A percentile compares a stretch with the other conserved stretches of the same genome.
Evolutionary conservation across 2,888 invertebrate species (phyloP).

Genomic region (Mylabris sibirica): DNA sequence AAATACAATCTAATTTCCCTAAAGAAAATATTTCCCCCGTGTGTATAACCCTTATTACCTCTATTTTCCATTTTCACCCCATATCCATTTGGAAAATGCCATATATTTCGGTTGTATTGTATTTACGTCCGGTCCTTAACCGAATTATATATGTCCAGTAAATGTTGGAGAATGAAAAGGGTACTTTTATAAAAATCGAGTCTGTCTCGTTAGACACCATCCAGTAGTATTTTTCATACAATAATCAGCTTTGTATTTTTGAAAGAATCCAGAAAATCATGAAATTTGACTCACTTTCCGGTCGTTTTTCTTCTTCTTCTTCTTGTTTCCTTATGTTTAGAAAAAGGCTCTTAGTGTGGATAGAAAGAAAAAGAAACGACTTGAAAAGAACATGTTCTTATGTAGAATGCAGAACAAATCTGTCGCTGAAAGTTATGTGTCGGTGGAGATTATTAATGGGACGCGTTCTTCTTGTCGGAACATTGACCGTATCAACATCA

Average conservation of each 20-base stretch:
- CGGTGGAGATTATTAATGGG: slow-evolving; percentile 16
- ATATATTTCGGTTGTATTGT: slow-evolving; percentile 13
- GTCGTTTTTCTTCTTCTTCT: background rate
- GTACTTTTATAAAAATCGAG: background rate
- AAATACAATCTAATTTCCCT: slow-evolving; percentile 12
- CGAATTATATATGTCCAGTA: slow-evolving; percentile 14
- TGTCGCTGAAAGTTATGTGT: slow-evolving; percentile 7
- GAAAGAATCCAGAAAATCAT: slow-evolving; percentile 5
- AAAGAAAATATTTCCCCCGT: background rate
- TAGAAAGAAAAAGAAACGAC: background rate
- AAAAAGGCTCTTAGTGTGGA: background rate
- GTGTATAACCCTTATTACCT: background rate
- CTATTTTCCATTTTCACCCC: slow-evolving; percentile 7
- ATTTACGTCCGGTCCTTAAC: slow-evolving; percentile 12
- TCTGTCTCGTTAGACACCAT: slow-evolving; percentile 8
- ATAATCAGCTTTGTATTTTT: background rate
- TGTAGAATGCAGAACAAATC: slow-evolving; percentile 8
- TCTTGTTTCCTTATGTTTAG: background rate
- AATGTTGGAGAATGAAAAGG: slow-evolving; percentile 10
- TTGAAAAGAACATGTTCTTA: background rate
- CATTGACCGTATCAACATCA: slow-evolving; percentile 14
- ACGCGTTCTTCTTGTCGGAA: slow-evolving; percentile 17
- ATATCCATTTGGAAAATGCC: slow-evolving; percentile 6
- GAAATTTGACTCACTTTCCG: slow-evolving; percentile 8
- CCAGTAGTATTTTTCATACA: background rate